phyloP scores from a whole-genome alignment of 2,888 invertebrate species.

The Melolontha melolontha region DNA sequence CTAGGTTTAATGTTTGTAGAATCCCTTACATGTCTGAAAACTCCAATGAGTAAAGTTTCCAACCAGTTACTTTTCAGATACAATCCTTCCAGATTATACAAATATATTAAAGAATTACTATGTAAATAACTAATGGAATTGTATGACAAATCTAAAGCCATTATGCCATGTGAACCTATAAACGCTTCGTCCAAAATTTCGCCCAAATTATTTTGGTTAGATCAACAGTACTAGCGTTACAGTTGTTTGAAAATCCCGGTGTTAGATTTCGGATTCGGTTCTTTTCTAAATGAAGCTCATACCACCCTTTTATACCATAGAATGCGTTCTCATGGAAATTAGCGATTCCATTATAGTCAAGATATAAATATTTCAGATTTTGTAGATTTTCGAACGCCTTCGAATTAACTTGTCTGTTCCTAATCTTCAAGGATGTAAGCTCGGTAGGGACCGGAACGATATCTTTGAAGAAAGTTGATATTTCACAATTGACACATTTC shows the following conservation, averaged over 20 bases:
- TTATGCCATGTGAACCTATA: slow-evolving; percentile 54
- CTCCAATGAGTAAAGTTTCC: slow-evolving; percentile 58
- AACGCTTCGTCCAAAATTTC: slow-evolving; percentile 55
- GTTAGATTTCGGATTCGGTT: slow-evolving; percentile 54
- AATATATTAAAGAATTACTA: slow-evolving; percentile 54
- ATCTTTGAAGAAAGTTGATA: slow-evolving; percentile 54
- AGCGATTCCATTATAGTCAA: slow-evolving; percentile 56
- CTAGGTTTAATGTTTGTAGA: slow-evolving; percentile 57
- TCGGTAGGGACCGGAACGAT: slow-evolving; percentile 57
- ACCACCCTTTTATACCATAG: slow-evolving; percentile 56
- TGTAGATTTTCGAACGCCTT: slow-evolving; percentile 55
- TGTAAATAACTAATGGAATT: slow-evolving; percentile 57
- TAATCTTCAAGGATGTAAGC: slow-evolving; percentile 56
- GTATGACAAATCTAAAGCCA: slow-evolving; percentile 57
- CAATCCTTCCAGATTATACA: slow-evolving; percentile 57
- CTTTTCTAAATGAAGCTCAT: slow-evolving; percentile 57
- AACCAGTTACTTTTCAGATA: slow-evolving; percentile 57
- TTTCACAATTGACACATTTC: slow-evolving; percentile 56
- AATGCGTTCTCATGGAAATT: slow-evolving; percentile 57
- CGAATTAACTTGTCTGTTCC: slow-evolving; percentile 54
- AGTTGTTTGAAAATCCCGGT: slow-evolving; percentile 55
- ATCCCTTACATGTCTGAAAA: slow-evolving; percentile 54
- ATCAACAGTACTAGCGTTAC: slow-evolving; percentile 55
- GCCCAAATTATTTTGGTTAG: slow-evolving; percentile 55
- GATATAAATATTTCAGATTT: slow-evolving; percentile 51